These are phyloP conservation scores for Hetaerina titia DNA, from an alignment of 2,888 invertebrate genomes.

Conservation along the genomic window DNA sequence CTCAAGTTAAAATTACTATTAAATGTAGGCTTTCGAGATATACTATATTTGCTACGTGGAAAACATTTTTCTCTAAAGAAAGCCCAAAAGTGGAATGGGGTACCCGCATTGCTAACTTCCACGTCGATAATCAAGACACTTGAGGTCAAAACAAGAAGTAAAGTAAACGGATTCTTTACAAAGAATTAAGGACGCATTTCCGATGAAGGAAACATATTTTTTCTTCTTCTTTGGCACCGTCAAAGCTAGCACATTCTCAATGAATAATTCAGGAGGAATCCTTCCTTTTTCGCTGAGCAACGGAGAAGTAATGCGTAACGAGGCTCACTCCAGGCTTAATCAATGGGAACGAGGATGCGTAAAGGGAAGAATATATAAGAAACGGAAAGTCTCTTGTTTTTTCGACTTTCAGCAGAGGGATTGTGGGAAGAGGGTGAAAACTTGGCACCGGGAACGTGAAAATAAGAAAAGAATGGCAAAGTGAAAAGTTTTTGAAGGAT, in stretches of 20 bases:
- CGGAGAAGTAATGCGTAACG: conserved; percentile 35
- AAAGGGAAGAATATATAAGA: background rate
- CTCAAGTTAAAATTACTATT: background rate
- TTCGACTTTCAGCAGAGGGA: background rate
- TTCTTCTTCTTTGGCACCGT: background rate
- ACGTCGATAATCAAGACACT: background rate
- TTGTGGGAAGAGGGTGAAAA: background rate
- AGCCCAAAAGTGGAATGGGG: background rate
- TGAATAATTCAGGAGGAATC: conserved; percentile 15
- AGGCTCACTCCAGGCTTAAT: conserved; percentile 19
- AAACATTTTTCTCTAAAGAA: background rate
- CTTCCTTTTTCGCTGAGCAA: conserved; percentile 10
- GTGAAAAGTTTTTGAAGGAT: conserved; percentile 51
- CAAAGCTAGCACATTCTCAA: background rate
- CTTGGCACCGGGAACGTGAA: conserved; percentile 22
- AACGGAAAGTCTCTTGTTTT: background rate
- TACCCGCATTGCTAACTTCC: background rate
- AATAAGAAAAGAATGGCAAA: conserved; percentile 14
- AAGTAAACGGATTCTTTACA: background rate
- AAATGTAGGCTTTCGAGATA: background rate
- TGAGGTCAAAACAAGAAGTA: conserved; percentile 4
- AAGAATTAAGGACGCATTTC: background rate
- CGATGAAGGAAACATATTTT: conserved; percentile 15
- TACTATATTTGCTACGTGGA: background rate
- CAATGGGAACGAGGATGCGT: background rate